phyloP scores from a whole-genome alignment of 2,888 invertebrate genomes.

The Cerastis rubricosa region DNA sequence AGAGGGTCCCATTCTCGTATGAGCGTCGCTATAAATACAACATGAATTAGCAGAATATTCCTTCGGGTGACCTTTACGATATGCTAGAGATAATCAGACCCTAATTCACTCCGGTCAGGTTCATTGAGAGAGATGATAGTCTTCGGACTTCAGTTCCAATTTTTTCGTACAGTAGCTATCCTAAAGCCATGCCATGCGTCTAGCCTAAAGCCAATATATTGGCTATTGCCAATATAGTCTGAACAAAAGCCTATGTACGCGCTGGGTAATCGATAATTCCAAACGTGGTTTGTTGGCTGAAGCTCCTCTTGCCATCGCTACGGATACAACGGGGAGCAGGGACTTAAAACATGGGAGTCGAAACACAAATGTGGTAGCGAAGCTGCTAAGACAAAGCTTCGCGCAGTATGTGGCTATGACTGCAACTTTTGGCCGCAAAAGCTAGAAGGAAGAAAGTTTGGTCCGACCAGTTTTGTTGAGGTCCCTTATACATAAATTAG shows the following conservation, averaged over 20 bases:
- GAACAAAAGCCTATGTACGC: not conserved
- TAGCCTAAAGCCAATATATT: not conserved
- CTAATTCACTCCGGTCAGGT: not conserved
- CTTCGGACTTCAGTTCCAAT: not conserved
- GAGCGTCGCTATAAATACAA: not conserved
- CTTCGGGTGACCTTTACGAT: slow-evolving; percentile 3
- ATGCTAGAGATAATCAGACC: slow-evolving; percentile 9
- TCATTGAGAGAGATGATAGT: not conserved
- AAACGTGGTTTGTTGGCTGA: not conserved
- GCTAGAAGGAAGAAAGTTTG: not conserved
- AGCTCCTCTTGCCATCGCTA: not conserved
- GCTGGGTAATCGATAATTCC: not conserved
- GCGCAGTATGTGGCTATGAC: not conserved
- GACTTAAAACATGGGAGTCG: not conserved
- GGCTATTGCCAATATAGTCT: not conserved
- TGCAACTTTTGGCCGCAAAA: not conserved
- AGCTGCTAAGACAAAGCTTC: not conserved
- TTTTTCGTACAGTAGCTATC: not conserved
- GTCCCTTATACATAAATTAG: not conserved
- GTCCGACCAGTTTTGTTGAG: not conserved
- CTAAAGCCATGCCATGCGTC: no score
- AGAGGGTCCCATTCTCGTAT: not conserved
- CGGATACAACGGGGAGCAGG: not conserved
- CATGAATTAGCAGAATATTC: slow-evolving; percentile 13
- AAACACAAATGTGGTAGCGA: not conserved